These are phyloP conservation scores for Tapera naevia DNA, from an alignment of 2,797 vertebrate genomes.

Conservation along the genomic window DNA sequence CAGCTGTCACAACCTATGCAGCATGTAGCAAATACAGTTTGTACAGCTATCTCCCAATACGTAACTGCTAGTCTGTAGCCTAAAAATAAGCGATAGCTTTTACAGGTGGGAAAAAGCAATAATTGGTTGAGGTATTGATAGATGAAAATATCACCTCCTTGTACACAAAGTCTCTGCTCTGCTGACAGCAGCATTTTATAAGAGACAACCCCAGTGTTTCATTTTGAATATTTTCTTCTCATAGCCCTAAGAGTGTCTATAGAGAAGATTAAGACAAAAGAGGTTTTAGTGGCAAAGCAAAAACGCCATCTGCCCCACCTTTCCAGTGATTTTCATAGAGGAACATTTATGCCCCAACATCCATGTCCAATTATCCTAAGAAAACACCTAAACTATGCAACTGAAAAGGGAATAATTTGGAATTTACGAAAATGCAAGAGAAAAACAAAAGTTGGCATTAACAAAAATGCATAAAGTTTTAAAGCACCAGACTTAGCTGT, in stretches of 20 bases:
- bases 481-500: not conserved
- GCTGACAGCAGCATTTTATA: conserved; percentile 3
- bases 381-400: not conserved
- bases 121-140: not conserved
- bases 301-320: not conserved
- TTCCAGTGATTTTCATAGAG: not conserved
- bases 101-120: not conserved
- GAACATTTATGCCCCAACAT: not conserved
- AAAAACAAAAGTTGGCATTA: not conserved
- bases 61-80: not conserved
- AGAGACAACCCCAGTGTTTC: not conserved
- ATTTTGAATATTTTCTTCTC: conserved; percentile 2
- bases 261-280: conserved; percentile 26
- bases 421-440: conserved; percentile 2
- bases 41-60: not conserved
- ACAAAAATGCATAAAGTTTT: not conserved
- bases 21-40: not conserved
- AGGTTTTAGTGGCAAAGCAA: not conserved
- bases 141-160: not conserved
- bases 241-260: not conserved
- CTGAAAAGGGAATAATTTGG: not conserved
- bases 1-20: conserved; percentile 58
- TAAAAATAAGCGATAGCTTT: not conserved
- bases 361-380: not conserved
- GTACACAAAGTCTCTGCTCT: not conserved